These are phyloP conservation scores for Ylistrum balloti DNA, from an alignment of 1,140 invertebrate genomes.

Conservation along the genomic window DNA sequence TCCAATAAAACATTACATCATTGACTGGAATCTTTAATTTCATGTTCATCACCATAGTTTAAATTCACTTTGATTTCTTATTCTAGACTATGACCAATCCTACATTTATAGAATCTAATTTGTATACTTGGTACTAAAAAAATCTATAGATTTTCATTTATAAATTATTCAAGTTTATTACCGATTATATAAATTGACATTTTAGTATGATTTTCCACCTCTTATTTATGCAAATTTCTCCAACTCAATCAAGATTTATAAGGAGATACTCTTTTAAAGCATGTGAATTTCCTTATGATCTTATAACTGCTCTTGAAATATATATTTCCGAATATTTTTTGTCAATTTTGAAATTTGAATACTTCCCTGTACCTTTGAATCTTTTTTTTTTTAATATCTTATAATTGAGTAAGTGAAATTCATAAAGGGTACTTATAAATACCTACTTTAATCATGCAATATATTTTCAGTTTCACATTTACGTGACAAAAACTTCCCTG, in stretches of 20 bases:
- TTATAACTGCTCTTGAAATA: not conserved
- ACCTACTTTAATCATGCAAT: not conserved
- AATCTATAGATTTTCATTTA: not conserved
- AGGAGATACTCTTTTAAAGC: not conserved
- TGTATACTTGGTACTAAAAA: not conserved
- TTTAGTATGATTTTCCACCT: not conserved
- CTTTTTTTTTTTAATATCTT: not conserved
- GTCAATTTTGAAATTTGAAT: not conserved
- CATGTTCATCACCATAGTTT: not conserved
- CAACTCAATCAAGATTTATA: not conserved
- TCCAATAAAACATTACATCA: not conserved
- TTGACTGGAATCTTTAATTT: not conserved
- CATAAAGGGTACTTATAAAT: not conserved
- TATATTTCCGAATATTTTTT: not conserved
- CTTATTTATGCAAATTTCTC: not conserved
- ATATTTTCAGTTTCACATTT: not conserved
- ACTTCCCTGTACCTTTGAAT: not conserved
- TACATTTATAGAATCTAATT: not conserved
- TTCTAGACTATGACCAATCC: not conserved
- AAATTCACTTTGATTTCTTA: not conserved
- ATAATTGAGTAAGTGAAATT: not conserved
- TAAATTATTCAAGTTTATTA: not conserved
- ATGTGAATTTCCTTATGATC: not conserved
- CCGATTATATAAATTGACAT: not conserved
- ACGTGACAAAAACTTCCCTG: not conserved